Base-by-base conservation (phyloP, 2,888 invertebrate genomes). In the Fabriciana adippe region DNA sequence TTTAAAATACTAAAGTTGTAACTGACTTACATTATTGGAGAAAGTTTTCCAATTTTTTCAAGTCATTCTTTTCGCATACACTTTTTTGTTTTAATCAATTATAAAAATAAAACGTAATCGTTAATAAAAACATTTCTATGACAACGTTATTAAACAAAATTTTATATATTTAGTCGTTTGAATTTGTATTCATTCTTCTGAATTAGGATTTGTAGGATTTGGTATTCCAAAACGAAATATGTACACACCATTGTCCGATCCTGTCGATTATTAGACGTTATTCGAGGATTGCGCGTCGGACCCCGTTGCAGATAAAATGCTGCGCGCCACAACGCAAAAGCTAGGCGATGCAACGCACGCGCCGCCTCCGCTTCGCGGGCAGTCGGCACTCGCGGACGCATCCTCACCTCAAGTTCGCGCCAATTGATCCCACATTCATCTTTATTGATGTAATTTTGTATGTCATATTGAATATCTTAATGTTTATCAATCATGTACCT, bases 261-360 rank as follows among this genome's bases (percentile, higher is more conserved):
- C 14, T 66, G 64, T 2, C 66, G 64, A 45, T 72, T 70, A n/a
- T 18, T 51, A 16, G 64, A 8, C 18, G 73, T 64, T 41, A 41
- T 41, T 48, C 77, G 78, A 1, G 76, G 66, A 0, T 73, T 74
- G 3, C 67, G 72, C 2, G 78, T 72, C 1, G 82, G 85, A 21
- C 87, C 88, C 79, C 93, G 85, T 84, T 96, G 95, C 74, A 96
- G 93, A 81, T 95, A 94, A 81, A 96, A 94, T 55, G 95, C 95
- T 65, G 95, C 95, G 75, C 95, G 94, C 95, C 96, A 96, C 70
- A 96, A 92, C 45, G 96, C 95, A 79, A 96, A 96, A 51, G 96
- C 96, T 48, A 96, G 93, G 67, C 95, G 93, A 78, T 96, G 95
- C 71, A 96, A 89, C 75, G 95, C 90, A 68, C 94, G 93, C 74